Percentiles rank a stretch among this genome's conserved stretches.
Evolutionary conservation across 2,113 vertebrate genomes (phyloP).

Genomic region (Pollimyrus isidori): DNA sequence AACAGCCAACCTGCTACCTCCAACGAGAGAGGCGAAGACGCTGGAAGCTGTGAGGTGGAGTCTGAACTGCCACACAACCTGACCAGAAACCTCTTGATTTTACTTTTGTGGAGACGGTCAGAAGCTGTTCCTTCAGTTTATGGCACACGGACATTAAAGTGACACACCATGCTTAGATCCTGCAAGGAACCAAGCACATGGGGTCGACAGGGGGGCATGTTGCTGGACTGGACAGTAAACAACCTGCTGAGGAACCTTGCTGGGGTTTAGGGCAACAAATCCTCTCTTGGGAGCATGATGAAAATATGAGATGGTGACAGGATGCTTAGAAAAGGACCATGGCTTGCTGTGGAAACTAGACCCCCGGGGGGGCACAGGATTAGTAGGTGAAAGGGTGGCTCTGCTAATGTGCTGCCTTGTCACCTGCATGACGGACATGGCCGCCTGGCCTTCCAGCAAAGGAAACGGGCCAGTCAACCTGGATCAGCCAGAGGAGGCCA

Average conservation of each 20-base stretch:
- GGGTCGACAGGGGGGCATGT: background rate
- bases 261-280: background rate
- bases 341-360: background rate
- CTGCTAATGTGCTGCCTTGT: background rate
- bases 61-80: background rate
- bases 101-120: background rate
- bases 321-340: background rate
- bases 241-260: background rate
- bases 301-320: background rate
- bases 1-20: background rate
- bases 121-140: background rate
- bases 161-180: background rate
- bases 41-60: background rate
- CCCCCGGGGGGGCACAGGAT: background rate
- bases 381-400: background rate
- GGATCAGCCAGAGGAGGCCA: background rate
- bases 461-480: background rate
- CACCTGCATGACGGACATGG: background rate
- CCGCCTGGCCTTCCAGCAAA: background rate
- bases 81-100: background rate
- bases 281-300: background rate
- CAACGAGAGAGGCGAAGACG: background rate
- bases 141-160: background rate
- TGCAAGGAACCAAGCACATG: background rate
- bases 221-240: background rate